A percentile compares a stretch with the other conserved stretches of the same genome.
phyloP scores from a whole-genome alignment of 2,797 vertebrate genomes.

The Falco concolor region DNA sequence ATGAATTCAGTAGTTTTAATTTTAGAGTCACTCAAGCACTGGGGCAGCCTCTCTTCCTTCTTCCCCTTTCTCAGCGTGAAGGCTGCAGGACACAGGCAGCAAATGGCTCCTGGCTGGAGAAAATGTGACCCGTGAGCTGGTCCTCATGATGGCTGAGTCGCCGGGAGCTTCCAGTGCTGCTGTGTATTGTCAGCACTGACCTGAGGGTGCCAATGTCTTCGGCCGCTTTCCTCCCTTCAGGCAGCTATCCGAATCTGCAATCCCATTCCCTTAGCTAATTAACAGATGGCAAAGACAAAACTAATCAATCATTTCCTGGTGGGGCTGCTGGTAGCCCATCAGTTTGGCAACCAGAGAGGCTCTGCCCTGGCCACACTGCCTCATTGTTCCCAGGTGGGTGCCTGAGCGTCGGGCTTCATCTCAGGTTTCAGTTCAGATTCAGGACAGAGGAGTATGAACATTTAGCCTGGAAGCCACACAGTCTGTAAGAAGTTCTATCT shows the following conservation, averaged over 20 bases:
- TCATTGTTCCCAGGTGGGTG: rapidly evolving
- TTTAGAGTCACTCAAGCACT: neutral
- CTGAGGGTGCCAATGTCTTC: neutral
- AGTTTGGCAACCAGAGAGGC: neutral
- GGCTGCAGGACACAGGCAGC: neutral
- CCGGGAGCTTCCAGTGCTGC: neutral
- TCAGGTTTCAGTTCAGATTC: neutral
- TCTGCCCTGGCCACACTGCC: neutral
- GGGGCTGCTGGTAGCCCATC: neutral
- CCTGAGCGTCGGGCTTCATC: neutral
- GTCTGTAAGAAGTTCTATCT: neutral
- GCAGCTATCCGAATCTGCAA: neutral
- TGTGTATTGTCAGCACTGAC: neutral
- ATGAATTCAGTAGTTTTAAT: neutral
- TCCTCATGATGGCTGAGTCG: rapidly evolving
- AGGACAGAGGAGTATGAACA: neutral
- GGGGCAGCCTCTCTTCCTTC: neutral
- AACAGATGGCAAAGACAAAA: constrained; percentile 11
- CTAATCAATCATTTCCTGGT: neutral
- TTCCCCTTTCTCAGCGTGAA: neutral
- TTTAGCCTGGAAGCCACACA: neutral
- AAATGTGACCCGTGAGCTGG: neutral
- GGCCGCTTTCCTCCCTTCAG: neutral
- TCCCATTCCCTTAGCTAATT: neutral
- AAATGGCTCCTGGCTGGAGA: neutral